Conservation (phyloP, 92 coral and sea anemone species). For the Pocillopora meandrina region DNA sequence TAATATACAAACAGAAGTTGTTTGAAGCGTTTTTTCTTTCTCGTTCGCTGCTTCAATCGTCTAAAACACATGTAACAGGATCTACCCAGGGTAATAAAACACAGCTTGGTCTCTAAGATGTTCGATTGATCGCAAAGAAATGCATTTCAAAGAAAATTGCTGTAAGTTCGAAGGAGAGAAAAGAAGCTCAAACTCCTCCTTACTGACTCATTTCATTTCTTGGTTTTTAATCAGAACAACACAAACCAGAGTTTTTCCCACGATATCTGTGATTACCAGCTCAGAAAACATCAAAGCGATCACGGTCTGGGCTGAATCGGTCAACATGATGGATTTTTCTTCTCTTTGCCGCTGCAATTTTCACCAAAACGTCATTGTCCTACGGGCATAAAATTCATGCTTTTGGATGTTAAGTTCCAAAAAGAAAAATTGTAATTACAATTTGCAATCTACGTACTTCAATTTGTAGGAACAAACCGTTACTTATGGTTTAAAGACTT, state of each 20-base stretch:
- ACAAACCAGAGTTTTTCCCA: slow-evolving; percentile 20
- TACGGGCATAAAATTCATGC: too few species aligned
- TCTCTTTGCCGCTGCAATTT: neutral
- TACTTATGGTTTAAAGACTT: neutral
- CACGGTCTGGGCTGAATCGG: slow-evolving; percentile 20
- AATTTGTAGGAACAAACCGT: neutral
- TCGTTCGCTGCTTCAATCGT: too few species aligned
- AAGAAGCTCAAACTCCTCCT: neutral
- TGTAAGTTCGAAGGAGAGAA: neutral
- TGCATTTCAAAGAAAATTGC: neutral
- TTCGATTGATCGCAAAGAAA: neutral
- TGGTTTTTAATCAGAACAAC: slow-evolving; percentile 6
- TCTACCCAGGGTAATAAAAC: too few species aligned
- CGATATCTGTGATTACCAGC: slow-evolving; percentile 8
- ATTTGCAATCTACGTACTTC: neutral
- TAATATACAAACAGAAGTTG: too few species aligned
- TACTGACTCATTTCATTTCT: slow-evolving; percentile 10
- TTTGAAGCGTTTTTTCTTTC: too few species aligned
- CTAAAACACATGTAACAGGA: too few species aligned
- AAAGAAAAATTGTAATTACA: neutral
- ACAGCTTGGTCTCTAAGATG: too few species aligned
- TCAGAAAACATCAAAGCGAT: slow-evolving; percentile 9
- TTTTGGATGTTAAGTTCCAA: neutral
- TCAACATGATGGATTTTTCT: neutral
- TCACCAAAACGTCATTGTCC: neutral